Base-by-base conservation (phyloP, 1,140 invertebrate species). In the Listronotus oregonensis region DNA sequence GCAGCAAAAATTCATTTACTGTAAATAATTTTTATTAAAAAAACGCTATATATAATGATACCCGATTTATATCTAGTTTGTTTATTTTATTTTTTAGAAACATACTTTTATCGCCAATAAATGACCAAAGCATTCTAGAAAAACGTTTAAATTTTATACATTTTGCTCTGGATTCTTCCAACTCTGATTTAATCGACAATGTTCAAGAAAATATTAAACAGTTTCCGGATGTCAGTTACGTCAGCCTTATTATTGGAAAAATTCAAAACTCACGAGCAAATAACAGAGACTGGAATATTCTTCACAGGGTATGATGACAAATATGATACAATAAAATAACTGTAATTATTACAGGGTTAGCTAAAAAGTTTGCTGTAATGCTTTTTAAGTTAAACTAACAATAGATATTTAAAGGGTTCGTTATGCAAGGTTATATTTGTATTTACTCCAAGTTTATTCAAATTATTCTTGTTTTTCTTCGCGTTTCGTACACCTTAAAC, bases 271-370 rank as follows among this genome's bases (percentile, higher is more conserved):
- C 86, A 1, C 84, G 86, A 72, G 87, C 85, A 1, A 85, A 84
- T 66, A 71, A 83, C 9, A 80, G 80, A 21, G 87, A 90, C 67
- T 92, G 89, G 90, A 85, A 85, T 68, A 83, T 82, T 52, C 75
- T 89, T 15, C 84, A 87, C 64, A 84, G 85, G 66, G 86, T 87
- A 79, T 77, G 17, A 10, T 18, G n/a, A n/a, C n/a, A 27, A 9
- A 11, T 40, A 18, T 37, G 17, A n/a, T 49, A 4, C 6, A 37
- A 34, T 6, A 5, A 34, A 34, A 9, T 37, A 37, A 37, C 8
- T 37, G 34, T 37, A 37, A 4, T 37, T 37, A 7, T n/a, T 37
- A 10, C 8, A 12, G 34, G 8, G 34, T 37, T 37, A 27, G 21
- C 5, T 27, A 27, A 27, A 5, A 27, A 27, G 2, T 27, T 27